phyloP scores from a whole-genome alignment of 2,797 vertebrate genomes.

The Diplodus sargus region DNA sequence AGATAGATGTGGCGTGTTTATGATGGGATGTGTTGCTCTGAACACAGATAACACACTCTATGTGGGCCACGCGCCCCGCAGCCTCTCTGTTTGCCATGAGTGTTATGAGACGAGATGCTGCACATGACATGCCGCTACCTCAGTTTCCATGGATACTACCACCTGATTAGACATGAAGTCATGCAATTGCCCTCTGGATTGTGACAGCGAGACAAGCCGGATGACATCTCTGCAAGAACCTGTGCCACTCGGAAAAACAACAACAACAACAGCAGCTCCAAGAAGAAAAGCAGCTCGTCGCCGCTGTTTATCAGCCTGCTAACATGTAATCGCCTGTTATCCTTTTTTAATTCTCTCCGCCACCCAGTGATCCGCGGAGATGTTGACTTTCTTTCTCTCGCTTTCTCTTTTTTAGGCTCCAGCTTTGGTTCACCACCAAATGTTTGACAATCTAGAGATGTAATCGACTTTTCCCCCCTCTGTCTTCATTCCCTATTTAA shows the following conservation, averaged over 20 bases:
- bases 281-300: conserved; percentile 10
- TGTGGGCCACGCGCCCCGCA: conserved; percentile 59
- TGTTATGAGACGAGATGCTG: conserved; percentile 63
- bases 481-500: conserved; percentile 67
- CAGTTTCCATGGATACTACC: conserved; percentile 83
- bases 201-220: conserved; percentile 66
- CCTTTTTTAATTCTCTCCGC: conserved; percentile 51
- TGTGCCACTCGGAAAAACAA: conserved; percentile 29
- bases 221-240: conserved; percentile 68
- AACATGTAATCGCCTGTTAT: conserved; percentile 47
- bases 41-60: conserved; percentile 59
- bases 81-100: conserved; percentile 62
- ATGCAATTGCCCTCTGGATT: conserved; percentile 72
- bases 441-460: conserved; percentile 69
- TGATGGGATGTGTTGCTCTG: conserved; percentile 46
- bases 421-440: conserved; percentile 56
- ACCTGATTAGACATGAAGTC: conserved; percentile 82
- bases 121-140: conserved; percentile 75
- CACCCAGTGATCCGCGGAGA: conserved; percentile 33
- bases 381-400: conserved; percentile 51
- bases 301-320: conserved; percentile 40
- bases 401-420: conserved; percentile 30
- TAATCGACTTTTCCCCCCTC: conserved; percentile 47
- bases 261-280: conserved; percentile 9
- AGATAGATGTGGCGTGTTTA: conserved; percentile 35